These are phyloP conservation scores for Elephas maximus DNA, from an alignment of 2,113 vertebrate genomes.

Conservation along the genomic window DNA sequence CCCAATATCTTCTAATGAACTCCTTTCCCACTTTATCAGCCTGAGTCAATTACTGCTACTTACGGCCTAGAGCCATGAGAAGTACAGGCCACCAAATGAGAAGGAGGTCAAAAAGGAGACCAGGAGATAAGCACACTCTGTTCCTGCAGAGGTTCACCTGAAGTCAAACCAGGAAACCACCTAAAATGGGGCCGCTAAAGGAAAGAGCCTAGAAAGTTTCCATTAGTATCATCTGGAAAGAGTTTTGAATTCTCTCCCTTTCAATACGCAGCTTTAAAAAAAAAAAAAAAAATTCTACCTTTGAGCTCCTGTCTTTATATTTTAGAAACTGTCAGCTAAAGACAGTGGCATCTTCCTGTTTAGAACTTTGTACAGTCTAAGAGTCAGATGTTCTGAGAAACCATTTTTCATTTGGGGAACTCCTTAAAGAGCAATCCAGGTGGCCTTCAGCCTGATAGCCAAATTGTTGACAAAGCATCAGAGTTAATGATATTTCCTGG, in stretches of 20 bases:
- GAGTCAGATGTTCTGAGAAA: constrained; percentile 33
- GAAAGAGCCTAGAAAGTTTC: not conserved
- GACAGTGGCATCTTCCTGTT: not conserved
- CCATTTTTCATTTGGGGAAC: constrained; percentile 34
- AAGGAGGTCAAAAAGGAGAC: not conserved
- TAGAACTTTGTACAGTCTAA: not conserved
- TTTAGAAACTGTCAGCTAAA: not conserved
- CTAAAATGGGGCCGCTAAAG: not conserved
- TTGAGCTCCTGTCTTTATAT: not conserved
- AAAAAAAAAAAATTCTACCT: not conserved
- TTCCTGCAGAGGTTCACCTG: not conserved
- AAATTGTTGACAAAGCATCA: constrained; percentile 44
- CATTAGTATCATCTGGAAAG: not conserved
- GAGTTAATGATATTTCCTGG: constrained; percentile 66
- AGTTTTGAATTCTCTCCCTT: not conserved
- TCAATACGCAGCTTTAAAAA: not conserved
- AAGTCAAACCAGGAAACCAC: constrained; percentile 5
- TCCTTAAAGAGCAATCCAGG: constrained; percentile 68
- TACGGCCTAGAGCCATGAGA: not conserved
- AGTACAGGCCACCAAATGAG: not conserved
- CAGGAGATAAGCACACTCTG: not conserved
- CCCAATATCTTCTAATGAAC: not conserved
- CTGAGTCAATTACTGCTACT: not conserved
- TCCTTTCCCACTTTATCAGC: not conserved
- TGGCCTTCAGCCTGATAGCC: constrained; percentile 29